These are phyloP conservation scores for Natrix natrix DNA, from an alignment of 2,797 vertebrate genomes.

Conservation along the genomic window DNA sequence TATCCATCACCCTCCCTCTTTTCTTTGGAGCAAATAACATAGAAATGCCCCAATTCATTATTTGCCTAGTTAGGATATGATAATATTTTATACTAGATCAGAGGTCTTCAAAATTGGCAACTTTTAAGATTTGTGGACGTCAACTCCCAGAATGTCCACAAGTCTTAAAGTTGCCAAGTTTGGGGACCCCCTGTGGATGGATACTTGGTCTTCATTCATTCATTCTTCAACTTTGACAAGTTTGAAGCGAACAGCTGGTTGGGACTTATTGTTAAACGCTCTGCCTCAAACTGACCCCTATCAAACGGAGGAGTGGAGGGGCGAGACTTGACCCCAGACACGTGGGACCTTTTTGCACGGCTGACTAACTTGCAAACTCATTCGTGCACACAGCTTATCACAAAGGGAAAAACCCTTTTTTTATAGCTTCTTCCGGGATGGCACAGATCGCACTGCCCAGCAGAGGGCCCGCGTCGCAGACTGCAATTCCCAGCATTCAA, in stretches of 20 bases:
- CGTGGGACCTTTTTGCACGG: background rate
- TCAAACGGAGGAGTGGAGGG: background rate
- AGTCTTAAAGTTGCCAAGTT: too few species aligned
- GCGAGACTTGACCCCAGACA: background rate
- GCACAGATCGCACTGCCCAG: background rate
- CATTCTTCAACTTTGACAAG: background rate
- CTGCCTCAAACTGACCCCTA: background rate
- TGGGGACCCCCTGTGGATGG: background rate
- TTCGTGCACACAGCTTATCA: background rate
- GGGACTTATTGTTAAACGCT: background rate
- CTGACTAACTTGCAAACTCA: background rate
- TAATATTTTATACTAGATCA: background rate
- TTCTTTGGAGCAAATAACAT: background rate
- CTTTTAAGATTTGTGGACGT: too few species aligned
- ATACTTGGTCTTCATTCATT: background rate
- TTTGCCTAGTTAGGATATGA: background rate
- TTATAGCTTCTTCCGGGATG: background rate
- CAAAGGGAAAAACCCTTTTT: too few species aligned
- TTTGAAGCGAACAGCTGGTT: background rate
- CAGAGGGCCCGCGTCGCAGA: background rate
- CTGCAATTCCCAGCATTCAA: constrained; percentile 3
- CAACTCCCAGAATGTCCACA: too few species aligned
- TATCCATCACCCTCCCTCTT: background rate
- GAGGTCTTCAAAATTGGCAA: too few species aligned
- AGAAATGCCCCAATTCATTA: background rate